Evolutionary conservation across 2,113 vertebrate genomes (phyloP), one percentile per base, ranked within the genome.

Genomic region (Osmerus eperlanus): DNA sequence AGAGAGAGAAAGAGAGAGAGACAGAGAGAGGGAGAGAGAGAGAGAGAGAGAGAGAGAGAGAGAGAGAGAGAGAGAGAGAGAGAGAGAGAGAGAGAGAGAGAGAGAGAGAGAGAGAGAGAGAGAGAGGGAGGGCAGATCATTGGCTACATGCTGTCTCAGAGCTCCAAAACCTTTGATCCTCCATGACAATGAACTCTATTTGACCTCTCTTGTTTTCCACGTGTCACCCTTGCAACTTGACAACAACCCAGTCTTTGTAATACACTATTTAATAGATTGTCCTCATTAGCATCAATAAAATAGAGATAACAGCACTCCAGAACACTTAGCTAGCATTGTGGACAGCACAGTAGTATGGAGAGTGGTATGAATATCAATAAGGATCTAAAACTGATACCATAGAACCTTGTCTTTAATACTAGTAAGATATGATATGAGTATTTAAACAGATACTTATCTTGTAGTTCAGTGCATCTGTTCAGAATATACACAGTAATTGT

Each of bases 121-220:
- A 82, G 76, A 83, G 80, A 68, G 12, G 2, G 4, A 81, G 74
- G 73, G 73, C 78, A 74, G 82, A 83, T 78, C 15, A 80, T 81
- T 79, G 81, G 85, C 79, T 86, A 81, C 82, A 76, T 81, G 83
- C 86, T 88, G 85, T 85, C 82, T 79, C 80, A 79, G 79, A 83
- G 52, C 80, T 81, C 83, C 80, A 82, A 85, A 19, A 18, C 86
- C 85, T 77, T 78, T 85, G 70, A 85, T 83, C 79, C 81, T 81
- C 79, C 62, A n/a, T 65, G 51, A 62, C 81, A 63, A 77, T 85
- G 83, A 75, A 81, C 85, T 78, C 71, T 8, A 67, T 72, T 78
- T 88, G 82, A 87, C 82, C 83, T 77, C 78, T 75, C 78, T 75
- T 72, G 68, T 70, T 76, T 41, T 67, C 68, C 71, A 72, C 75